Conservation (phyloP, 2,888 invertebrate genomes). For the Leucophenga montana region DNA sequence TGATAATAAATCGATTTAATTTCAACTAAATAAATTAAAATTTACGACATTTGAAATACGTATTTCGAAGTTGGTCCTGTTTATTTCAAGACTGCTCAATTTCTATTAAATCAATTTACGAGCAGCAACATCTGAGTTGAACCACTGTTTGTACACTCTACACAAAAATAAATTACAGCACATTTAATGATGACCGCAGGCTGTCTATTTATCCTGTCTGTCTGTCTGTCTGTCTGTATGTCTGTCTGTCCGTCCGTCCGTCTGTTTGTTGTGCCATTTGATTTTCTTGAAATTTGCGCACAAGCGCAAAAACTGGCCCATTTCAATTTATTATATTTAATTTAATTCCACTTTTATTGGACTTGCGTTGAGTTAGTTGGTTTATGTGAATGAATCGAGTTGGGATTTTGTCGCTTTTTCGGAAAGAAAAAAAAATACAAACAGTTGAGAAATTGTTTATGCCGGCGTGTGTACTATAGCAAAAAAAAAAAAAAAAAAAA, state of each 20-base stretch:
- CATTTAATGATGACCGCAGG: constrained; percentile 67
- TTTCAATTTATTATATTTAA: constrained; percentile 55
- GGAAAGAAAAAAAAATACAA: neutral
- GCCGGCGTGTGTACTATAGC: too few relatives aligned
- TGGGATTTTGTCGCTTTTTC: constrained; percentile 3
- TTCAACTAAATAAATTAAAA: constrained; percentile 61
- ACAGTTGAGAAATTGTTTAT: constrained; percentile 1
- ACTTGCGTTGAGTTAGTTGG: constrained; percentile 12
- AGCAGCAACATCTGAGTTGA: constrained; percentile 22
- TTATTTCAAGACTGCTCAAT: neutral
- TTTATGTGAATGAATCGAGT: neutral
- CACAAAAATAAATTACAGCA: constrained; percentile 60
- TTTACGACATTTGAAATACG: constrained; percentile 65
- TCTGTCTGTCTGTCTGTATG: neutral
- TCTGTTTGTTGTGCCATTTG: neutral
- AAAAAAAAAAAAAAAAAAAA: neutral
- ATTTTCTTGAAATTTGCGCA: constrained; percentile 37
- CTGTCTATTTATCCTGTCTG: constrained; percentile 60
- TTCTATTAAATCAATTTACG: constrained; percentile 63
- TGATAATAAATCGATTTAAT: neutral
- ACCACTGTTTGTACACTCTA: too few relatives aligned
- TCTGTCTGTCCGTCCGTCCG: too few relatives aligned
- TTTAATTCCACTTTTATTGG: constrained; percentile 58
- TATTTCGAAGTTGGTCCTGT: constrained; percentile 36
- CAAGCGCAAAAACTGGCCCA: constrained; percentile 20